Evolutionary conservation across 1,140 invertebrate genomes (phyloP).

Genomic region (Phymorhynchus buccinoides): DNA sequence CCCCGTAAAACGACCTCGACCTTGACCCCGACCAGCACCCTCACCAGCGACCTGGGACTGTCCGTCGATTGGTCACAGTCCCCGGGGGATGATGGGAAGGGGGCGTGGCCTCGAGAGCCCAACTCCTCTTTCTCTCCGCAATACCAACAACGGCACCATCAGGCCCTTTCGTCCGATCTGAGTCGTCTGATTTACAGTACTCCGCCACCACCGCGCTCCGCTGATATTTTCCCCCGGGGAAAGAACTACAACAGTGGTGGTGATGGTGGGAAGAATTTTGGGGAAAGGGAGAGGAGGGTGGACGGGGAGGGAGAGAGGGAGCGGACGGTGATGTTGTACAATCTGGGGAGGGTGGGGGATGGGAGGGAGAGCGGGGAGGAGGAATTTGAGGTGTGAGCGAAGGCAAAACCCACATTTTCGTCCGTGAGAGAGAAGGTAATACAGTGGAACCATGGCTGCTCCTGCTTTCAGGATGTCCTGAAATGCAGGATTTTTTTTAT

Average conservation of each 20-base stretch:
- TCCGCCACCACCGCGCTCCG: background rate
- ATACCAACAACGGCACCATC: too few relatives aligned
- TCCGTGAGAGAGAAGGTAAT: too few relatives aligned
- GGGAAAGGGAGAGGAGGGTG: background rate
- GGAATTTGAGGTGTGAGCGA: constrained; percentile 4
- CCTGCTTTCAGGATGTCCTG: too few relatives aligned
- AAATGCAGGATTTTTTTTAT: too few relatives aligned
- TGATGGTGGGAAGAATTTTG: background rate
- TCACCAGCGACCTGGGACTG: background rate
- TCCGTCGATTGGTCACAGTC: constrained; percentile 16
- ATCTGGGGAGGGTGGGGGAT: background rate
- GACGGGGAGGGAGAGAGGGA: background rate
- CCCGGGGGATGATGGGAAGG: constrained; percentile 12
- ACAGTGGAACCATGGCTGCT: too few relatives aligned
- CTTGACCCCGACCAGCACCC: background rate
- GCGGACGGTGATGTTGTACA: background rate
- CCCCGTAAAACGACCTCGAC: background rate
- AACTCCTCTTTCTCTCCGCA: background rate
- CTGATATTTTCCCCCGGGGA: background rate
- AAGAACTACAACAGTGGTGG: too few relatives aligned
- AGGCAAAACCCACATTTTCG: too few relatives aligned
- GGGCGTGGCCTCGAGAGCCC: background rate
- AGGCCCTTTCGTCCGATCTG: too few relatives aligned
- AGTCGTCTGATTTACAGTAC: too few relatives aligned
- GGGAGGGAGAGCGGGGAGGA: background rate